Base-by-base conservation (phyloP, 2,113 vertebrate species). In the Heliornis fulica region DNA sequence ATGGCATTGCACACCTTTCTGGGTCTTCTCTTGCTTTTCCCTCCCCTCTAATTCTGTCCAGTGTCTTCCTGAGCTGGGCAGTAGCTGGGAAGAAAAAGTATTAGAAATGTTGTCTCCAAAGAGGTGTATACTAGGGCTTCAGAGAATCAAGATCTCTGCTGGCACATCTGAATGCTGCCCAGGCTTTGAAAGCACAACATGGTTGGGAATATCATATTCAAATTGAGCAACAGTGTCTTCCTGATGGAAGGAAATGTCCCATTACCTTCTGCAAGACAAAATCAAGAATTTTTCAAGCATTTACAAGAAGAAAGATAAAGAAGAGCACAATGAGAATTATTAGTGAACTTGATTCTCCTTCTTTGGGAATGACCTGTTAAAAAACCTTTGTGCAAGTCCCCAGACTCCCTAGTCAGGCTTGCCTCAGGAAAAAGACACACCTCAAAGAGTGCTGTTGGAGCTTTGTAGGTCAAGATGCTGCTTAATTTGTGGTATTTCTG, bases 221-320 rank as follows among this genome's bases (percentile, higher is more conserved):
- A 51, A 88, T 1, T 61, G 41, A 95, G 65, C 0, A 1, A 46
- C 0, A 0, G 13, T 15, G 3, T 57, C 56, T 68, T 82, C 32
- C 4, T 9, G 29, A 26, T 31, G 5, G 41, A 79, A 36, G 10
- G 90, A 90, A 80, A 91, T 13, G 4, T n/a, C 40, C 19, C 26
- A 21, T 78, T 86, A 80, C 32, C 29, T 77, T 86, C 28, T 0
- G 0, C 5, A 54, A 43, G 54, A 54, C 13, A 93, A 85, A 94
- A 63, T 18, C 18, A 74, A 86, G 32, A 64, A 45, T 20, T 77
- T 90, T 96, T 26, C 51, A 90, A 60, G 36, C 28, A 60, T 54
- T 70, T 83, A 66, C 29, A 89, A 70, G 12, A 17, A 7, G 1
- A 2, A 77, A 17, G 10, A 68, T 40, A 31, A 71, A 94, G 90